Evolutionary conservation across 2,113 vertebrate species (phyloP), one percentile per base, ranked within the genome.

Genomic region (Chionomys nivalis): DNA sequence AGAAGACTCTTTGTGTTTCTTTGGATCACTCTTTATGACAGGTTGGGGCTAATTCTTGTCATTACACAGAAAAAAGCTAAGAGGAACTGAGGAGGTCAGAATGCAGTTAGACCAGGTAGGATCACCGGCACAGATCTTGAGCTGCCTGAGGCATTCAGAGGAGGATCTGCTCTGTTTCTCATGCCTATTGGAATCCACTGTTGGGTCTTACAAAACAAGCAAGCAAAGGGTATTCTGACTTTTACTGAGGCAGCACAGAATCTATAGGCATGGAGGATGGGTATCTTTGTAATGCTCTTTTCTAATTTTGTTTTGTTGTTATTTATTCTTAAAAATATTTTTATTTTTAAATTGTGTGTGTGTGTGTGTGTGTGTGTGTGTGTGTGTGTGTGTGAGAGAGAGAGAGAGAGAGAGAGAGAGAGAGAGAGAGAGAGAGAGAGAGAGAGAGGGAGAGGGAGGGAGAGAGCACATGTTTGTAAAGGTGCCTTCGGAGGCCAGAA

Each of bases 1-100:
- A n/a, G 89, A 70, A 91, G 52, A 83, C 75, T 61, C 73, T 52
- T 75, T 7, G n/a, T 61, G 63, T 95, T 90, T 90, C 47, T 68
- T 94, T 89, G 31, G 55, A 55, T 87, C 24, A 44, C 28, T 78
- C 26, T 72, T 31, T 55, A 52, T 11, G 31, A 21, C 55, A 90
- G 47, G 7, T 61, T 61, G 13, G 28, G 47, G 5, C 33, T 61
- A 52, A 81, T 87, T 17, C 85, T 87, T 66, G 58, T 68, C 65
- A 73, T 79, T 81, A 42, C 10, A 63, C 9, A 44, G 58, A 90
- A 81, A 10, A 47, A 89, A 61, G 44, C 19, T 21, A 73, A 28
- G n/a, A 87, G 79, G 39, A 68, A 44, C 2, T 19, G 17, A 42
- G 78, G 21, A 47, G 76, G 42, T 49, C 33, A 70, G 31, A 73